A percentile compares a stretch with the other conserved stretches of the same genome.
Evolutionary conservation across 2,888 invertebrate genomes (phyloP).

Genomic region (Nemoura dubitans): DNA sequence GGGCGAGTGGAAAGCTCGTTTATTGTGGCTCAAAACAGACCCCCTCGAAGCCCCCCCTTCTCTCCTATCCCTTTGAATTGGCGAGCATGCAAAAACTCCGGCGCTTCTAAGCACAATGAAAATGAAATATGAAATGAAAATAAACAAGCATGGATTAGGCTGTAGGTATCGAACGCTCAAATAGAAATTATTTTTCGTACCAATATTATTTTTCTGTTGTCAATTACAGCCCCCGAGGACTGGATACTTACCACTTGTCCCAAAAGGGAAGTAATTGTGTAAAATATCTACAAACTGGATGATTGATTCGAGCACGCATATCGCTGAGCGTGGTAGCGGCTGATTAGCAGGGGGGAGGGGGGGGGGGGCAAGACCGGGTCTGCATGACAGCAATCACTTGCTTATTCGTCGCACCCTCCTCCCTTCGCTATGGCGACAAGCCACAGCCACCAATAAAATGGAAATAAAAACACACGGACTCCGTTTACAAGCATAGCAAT

Average conservation of each 20-base stretch:
- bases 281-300: background rate
- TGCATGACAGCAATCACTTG: background rate
- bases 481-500: background rate
- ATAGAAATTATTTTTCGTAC: background rate
- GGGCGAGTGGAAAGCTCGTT: conserved; percentile 13
- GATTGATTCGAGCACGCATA: background rate
- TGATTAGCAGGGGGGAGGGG: background rate
- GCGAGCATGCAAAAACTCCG: background rate
- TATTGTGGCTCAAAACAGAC: background rate
- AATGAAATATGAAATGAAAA: background rate
- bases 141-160: background rate
- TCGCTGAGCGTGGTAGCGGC: background rate
- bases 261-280: background rate
- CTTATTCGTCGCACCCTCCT: background rate
- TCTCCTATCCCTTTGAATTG: background rate
- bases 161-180: background rate
- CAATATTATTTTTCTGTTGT: background rate
- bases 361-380: background rate
- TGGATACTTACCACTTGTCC: background rate
- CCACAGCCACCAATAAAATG: background rate
- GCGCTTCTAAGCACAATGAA: background rate
- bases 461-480: background rate
- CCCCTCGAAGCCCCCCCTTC: background rate
- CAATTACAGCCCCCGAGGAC: conserved; percentile 7
- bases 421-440: background rate